Evolutionary conservation across 2,888 invertebrate species (phyloP).

Genomic region (Aphrophora alni): DNA sequence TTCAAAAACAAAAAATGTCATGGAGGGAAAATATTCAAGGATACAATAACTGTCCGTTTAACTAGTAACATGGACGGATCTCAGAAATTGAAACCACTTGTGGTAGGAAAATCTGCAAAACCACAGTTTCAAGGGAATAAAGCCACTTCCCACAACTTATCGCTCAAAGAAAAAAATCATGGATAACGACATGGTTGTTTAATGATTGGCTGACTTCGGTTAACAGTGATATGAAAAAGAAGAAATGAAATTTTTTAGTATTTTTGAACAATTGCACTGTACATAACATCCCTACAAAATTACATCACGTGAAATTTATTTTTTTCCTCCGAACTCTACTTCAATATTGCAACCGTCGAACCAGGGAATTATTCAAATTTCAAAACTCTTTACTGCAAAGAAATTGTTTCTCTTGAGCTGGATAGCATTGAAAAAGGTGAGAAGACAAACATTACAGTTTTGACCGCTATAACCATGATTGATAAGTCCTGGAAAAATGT

Average conservation of each 20-base stretch:
- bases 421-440: no score
- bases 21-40: constrained; percentile 54
- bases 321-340: constrained; percentile 35
- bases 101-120: no score
- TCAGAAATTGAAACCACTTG: constrained; percentile 43
- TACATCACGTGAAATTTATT: constrained; percentile 19
- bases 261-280: no score
- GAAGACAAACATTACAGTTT: no score
- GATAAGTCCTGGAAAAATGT: constrained; percentile 40
- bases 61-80: background rate
- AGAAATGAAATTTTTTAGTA: constrained; percentile 45
- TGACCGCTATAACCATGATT: constrained; percentile 32
- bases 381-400: background rate
- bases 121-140: constrained; percentile 52
- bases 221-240: no score
- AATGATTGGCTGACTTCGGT: constrained; percentile 47
- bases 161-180: constrained; percentile 53
- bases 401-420: background rate
- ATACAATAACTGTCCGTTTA: background rate
- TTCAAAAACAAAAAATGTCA: constrained; percentile 53
- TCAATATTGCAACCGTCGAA: constrained; percentile 39
- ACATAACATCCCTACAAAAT: background rate
- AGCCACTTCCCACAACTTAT: no score
- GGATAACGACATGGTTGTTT: constrained; percentile 55
- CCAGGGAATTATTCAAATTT: constrained; percentile 11